Base-by-base conservation (phyloP, 2,797 vertebrate species). In the Lacerta viridis region DNA sequence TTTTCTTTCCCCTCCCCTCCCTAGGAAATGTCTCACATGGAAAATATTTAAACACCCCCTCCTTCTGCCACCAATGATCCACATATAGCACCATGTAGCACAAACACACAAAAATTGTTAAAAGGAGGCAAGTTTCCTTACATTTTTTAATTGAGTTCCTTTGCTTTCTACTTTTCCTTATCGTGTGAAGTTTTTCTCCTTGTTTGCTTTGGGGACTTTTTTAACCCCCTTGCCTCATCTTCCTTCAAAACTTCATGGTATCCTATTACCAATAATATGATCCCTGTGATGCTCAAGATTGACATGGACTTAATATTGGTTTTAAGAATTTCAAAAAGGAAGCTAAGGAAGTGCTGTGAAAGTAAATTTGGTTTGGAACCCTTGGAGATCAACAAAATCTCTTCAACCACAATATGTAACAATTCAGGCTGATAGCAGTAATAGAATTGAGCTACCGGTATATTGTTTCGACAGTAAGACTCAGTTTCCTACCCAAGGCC, bases 281-380 rank as follows among this genome's bases (percentile, higher is more conserved):
- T 82, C 79, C 87, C 29, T 90, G n/a, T 87, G 36, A 91, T 90
- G 6, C 43, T 90, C 15, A 77, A 87, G 46, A 10, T 50, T 89
- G 46, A 79, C 82, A 64, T n/a, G 39, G 39, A 80, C 1, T 39
- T 83, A 64, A 85, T 64, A 61, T 36, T 85, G 33, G 64, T 50
- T 90, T 93, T 90, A 80, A 87, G 13, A 87, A 50, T 23, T 88
- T 27, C 10, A 33, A 20, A 80, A n/a, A 89, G 87, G 88, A 84
- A 0, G 15, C 3, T 33, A 2, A 71, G 23, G 17, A 75, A 46
- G 46, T 9, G 81, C 39, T 75, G 77, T 11, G 83, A 86, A 33
- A 6, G 43, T 36, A 5, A 61, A 33, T 9, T 59, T 7, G 64
- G 5, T 89, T 87, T 83, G 3, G 61, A 71, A 89, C 93, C 81